phyloP scores from a whole-genome alignment of 1,140 invertebrate genomes.

The Samia ricini region DNA sequence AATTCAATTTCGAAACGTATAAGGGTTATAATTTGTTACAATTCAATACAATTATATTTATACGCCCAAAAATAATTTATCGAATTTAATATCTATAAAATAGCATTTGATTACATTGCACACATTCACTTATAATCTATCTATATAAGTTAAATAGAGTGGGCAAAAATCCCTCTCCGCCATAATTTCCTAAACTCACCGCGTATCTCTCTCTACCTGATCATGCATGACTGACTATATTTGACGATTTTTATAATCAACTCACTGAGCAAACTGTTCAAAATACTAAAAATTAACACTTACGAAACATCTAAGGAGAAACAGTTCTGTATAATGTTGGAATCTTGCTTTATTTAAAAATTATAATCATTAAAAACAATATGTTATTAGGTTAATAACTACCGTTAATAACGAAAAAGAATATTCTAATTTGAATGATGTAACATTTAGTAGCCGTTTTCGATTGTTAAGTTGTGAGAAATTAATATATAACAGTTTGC shows the following conservation, averaged over 20 bases:
- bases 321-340: neutral
- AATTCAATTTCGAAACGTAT: neutral
- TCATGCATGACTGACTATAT: conserved; percentile 71
- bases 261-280: conserved; percentile 60
- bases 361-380: no score
- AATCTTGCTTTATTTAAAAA: no score
- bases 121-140: conserved; percentile 63
- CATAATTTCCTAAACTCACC: conserved; percentile 74
- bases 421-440: neutral
- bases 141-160: conserved; percentile 53
- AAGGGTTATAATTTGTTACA: neutral
- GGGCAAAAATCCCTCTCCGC: conserved; percentile 75
- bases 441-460: neutral
- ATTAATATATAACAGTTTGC: conserved; percentile 39
- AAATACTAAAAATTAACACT: neutral
- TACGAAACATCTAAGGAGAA: neutral
- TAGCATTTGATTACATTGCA: conserved; percentile 70
- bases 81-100: conserved; percentile 58
- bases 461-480: neutral
- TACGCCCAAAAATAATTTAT: conserved; percentile 22
- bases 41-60: conserved; percentile 7
- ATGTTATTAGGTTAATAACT: no score
- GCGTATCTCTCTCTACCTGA: conserved; percentile 69
- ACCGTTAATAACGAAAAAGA: no score
- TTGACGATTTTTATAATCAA: conserved; percentile 44